Conservation (phyloP, 2,797 vertebrate genomes). For the Sciaenops ocellatus region DNA sequence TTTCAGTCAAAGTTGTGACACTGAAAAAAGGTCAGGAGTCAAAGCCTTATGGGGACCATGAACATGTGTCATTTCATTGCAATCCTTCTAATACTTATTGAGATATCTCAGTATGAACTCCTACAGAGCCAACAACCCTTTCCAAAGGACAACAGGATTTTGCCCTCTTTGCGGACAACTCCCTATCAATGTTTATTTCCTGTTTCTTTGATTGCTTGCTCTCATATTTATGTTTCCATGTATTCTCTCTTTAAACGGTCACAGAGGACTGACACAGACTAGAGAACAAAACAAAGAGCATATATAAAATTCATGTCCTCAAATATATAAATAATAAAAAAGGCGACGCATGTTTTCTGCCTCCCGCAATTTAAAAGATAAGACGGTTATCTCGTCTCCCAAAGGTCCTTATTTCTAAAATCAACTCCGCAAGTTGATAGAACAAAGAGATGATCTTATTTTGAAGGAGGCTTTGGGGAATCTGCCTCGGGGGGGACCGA, state of each 20-base stretch:
- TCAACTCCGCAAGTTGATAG: background rate
- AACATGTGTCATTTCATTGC: too few relatives aligned
- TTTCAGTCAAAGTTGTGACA: too few relatives aligned
- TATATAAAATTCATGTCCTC: background rate
- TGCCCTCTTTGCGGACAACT: background rate
- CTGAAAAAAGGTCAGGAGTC: too few relatives aligned
- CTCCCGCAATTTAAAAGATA: constrained; percentile 7
- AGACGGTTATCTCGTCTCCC: background rate
- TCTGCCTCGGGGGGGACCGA: background rate
- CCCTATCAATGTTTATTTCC: background rate
- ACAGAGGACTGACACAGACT: background rate
- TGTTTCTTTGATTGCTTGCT: constrained; percentile 17
- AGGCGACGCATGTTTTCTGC: constrained; percentile 6
- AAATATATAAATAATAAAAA: background rate
- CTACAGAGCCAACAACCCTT: background rate
- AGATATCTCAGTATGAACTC: background rate
- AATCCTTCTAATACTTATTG: too few relatives aligned
- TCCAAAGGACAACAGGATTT: background rate
- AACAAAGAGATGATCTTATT: constrained; percentile 41
- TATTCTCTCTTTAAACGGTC: background rate
- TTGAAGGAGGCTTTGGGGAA: constrained; percentile 30
- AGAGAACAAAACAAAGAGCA: background rate
- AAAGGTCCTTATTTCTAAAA: background rate
- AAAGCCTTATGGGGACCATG: too few relatives aligned
- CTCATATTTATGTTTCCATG: background rate